phyloP scores from a whole-genome alignment of 2,797 vertebrate genomes.

The Labroides dimidiatus region DNA sequence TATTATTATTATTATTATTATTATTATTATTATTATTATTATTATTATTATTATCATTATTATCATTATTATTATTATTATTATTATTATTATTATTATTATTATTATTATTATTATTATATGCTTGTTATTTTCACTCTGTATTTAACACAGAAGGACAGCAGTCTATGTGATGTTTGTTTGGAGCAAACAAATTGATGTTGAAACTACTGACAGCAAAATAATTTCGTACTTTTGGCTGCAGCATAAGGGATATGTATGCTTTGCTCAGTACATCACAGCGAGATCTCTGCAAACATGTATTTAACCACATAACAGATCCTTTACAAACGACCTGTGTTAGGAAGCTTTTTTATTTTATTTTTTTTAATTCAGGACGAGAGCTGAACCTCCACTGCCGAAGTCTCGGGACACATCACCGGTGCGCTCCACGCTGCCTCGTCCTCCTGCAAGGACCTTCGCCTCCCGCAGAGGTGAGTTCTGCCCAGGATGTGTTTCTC shows the following conservation, averaged over 20 bases:
- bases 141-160: neutral
- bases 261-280: no score
- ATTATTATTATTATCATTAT: no score
- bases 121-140: neutral
- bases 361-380: conserved; percentile 63
- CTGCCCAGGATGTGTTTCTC: neutral
- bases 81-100: no score
- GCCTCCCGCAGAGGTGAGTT: conserved; percentile 79
- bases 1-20: no score
- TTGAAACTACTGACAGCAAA: neutral
- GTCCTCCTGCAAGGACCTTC: conserved; percentile 59
- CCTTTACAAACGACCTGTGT: no score
- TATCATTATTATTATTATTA: no score
- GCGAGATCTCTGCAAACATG: no score
- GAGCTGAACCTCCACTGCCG: conserved; percentile 69
- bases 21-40: no score
- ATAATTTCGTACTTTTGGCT: neutral
- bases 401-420: conserved; percentile 82
- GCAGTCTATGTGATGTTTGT: neutral
- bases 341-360: neutral
- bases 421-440: conserved; percentile 72
- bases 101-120: no score
- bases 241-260: neutral
- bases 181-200: neutral
- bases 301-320: no score